Conservation (phyloP, 2,113 vertebrate genomes). For the Pygoscelis adeliae region DNA sequence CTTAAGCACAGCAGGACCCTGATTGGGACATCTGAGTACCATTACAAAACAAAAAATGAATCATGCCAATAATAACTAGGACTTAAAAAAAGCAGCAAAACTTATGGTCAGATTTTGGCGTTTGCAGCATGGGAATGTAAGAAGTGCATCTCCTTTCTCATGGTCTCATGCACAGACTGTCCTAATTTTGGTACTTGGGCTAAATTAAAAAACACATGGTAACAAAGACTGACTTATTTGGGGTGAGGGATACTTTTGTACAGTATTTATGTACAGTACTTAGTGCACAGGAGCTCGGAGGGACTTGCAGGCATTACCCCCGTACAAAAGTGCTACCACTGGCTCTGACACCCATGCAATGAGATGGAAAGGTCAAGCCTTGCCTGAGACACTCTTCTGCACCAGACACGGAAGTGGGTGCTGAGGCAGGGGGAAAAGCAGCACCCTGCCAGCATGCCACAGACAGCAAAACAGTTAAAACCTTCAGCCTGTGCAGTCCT, state of each 20-base stretch:
- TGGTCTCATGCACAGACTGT: background rate
- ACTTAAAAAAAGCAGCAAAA: background rate
- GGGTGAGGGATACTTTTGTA: background rate
- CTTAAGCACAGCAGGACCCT: background rate
- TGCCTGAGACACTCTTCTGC: background rate
- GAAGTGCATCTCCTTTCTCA: background rate
- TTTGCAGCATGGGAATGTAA: background rate
- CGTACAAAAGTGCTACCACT: fast-evolving
- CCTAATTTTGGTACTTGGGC: background rate
- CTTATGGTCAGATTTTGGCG: background rate
- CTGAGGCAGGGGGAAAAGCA: background rate
- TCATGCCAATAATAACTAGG: background rate
- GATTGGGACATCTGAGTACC: slow-evolving; percentile 15
- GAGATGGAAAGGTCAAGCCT: background rate
- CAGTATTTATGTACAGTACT: background rate
- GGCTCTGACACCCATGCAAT: background rate
- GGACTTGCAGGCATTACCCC: background rate
- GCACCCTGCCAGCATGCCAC: background rate
- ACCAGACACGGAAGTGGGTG: background rate
- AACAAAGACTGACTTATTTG: background rate
- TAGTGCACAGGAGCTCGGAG: background rate
- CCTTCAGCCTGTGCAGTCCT: background rate
- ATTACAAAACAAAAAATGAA: slow-evolving; percentile 47
- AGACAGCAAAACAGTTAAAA: background rate
- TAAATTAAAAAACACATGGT: background rate